Evolutionary conservation across 53 echinoderm and acorn worm species (phyloP).

Genomic region (Paelopatides confundens): DNA sequence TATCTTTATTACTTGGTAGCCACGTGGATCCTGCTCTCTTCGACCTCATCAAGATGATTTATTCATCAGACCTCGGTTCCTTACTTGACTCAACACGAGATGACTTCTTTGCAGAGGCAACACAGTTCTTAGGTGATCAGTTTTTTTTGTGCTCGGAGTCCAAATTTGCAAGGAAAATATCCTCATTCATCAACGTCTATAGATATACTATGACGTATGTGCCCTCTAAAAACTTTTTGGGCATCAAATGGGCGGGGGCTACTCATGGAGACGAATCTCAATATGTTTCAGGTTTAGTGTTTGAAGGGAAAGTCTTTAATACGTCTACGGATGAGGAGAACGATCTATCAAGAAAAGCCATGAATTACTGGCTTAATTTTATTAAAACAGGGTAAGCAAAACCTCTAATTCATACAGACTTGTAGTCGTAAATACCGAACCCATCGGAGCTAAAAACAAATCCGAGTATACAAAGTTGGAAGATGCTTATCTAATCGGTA

Average conservation of each 20-base stretch:
- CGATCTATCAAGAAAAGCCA: neutral
- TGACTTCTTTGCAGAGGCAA: slow-evolving; percentile 2
- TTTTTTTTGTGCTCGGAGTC: neutral
- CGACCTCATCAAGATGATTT: slow-evolving; percentile 11
- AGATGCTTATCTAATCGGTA: no score
- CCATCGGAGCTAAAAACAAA: no score
- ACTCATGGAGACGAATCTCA: neutral
- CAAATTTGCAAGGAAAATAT: neutral
- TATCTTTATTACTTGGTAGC: neutral
- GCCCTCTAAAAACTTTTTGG: neutral
- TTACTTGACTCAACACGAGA: neutral
- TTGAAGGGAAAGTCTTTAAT: neutral
- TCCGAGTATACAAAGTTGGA: no score
- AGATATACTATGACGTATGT: slow-evolving; percentile 37
- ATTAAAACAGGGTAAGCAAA: no score
- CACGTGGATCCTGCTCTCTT: neutral
- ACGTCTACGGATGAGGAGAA: neutral
- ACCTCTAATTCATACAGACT: no score
- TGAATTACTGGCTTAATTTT: slow-evolving; percentile 1
- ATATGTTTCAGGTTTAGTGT: neutral
- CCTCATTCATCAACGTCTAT: neutral
- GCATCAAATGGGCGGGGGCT: slow-evolving; percentile 4
- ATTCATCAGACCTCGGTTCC: neutral
- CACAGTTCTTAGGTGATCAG: neutral
- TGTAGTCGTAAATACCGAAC: no score